These are phyloP conservation scores for Clarias pachynema DNA, from an alignment of 2,797 vertebrate genomes.

Conservation along the genomic window DNA sequence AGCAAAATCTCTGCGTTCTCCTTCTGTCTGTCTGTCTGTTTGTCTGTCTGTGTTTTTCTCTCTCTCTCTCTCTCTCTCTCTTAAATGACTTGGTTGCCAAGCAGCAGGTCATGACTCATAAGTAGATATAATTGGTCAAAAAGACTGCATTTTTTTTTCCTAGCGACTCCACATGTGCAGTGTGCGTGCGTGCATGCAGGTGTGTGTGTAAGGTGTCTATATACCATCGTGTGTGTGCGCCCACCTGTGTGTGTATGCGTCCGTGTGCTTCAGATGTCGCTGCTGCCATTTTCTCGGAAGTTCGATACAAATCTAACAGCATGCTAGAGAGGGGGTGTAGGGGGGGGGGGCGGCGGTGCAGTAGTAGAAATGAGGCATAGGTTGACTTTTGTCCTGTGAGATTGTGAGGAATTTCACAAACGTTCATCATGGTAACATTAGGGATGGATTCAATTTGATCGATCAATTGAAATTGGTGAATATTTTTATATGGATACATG, in stretches of 20 bases:
- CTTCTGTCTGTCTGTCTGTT: constrained; percentile 47
- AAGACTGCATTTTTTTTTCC: constrained; percentile 21
- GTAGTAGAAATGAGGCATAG: not conserved
- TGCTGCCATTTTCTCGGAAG: not conserved
- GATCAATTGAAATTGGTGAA: too few relatives aligned
- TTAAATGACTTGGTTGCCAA: constrained; percentile 48
- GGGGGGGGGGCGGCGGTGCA: not conserved
- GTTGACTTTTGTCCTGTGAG: not conserved
- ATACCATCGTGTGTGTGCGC: not conserved
- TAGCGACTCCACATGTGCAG: constrained; percentile 16
- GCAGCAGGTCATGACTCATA: constrained; percentile 59
- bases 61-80: not conserved
- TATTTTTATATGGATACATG: too few relatives aligned
- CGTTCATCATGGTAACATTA: too few relatives aligned
- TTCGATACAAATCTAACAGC: not conserved
- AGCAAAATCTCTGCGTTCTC: constrained; percentile 50
- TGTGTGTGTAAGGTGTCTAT: not conserved
- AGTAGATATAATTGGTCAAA: constrained; percentile 47
- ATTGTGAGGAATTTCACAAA: not conserved
- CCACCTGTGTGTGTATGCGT: not conserved
- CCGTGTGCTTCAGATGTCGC: not conserved
- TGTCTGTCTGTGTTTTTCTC: constrained; percentile 41
- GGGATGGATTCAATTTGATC: too few relatives aligned
- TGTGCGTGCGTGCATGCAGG: constrained; percentile 11
- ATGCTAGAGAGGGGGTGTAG: not conserved